A percentile compares a stretch with the other conserved stretches of the same genome.
Evolutionary conservation across 92 coral and sea anemone genomes (phyloP).

Genomic region (Isaurus tuberculatus): DNA sequence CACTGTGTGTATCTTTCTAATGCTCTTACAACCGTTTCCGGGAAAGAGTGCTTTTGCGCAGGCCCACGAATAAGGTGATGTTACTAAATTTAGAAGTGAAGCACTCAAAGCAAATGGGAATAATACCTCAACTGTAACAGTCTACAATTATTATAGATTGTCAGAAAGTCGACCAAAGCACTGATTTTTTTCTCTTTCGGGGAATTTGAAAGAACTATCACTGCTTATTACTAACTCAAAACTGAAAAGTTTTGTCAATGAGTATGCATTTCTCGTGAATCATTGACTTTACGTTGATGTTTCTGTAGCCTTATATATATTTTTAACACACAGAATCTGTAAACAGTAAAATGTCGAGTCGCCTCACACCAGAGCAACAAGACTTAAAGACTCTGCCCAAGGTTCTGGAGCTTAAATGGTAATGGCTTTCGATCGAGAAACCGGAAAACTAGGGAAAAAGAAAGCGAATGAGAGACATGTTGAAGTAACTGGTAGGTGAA

Average conservation of each 20-base stretch:
- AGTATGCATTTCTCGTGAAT: too few relatives aligned
- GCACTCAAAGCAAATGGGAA: too few relatives aligned
- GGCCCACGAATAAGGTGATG: background rate
- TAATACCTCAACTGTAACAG: too few relatives aligned
- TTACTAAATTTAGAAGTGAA: background rate
- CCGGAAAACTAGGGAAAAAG: background rate
- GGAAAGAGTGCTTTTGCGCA: slow-evolving; percentile 10
- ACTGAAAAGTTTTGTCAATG: too few relatives aligned
- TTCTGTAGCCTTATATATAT: too few relatives aligned
- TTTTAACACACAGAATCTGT: too few relatives aligned
- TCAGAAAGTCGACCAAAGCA: too few relatives aligned
- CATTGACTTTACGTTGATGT: background rate
- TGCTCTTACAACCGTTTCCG: background rate
- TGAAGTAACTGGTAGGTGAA: background rate
- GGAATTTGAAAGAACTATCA: too few relatives aligned
- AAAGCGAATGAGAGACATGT: background rate
- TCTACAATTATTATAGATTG: too few relatives aligned
- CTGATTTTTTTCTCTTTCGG: too few relatives aligned
- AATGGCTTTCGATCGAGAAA: background rate
- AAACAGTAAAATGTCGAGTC: background rate
- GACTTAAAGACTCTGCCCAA: background rate
- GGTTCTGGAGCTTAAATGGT: background rate
- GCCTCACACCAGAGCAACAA: slow-evolving; percentile 3
- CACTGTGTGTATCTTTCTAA: background rate
- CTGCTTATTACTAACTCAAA: too few relatives aligned